Evolutionary conservation across 2,888 invertebrate genomes (phyloP).

Genomic region (Carabus problematicus): DNA sequence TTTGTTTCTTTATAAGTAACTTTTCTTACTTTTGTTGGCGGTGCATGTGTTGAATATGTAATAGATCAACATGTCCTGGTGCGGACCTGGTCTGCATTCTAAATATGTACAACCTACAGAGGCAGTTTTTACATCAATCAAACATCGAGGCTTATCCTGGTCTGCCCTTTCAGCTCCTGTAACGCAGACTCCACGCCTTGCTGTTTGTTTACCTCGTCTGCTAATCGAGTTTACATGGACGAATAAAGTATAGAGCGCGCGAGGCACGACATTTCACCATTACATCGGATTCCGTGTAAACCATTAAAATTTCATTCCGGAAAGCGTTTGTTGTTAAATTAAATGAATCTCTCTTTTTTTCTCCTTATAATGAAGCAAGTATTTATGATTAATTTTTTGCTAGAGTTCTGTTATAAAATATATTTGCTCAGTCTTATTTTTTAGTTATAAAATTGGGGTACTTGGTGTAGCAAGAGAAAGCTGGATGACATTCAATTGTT

Average conservation of each 20-base stretch:
- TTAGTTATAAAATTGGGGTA: too few relatives aligned
- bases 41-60: slow-evolving; percentile 32
- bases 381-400: too few relatives aligned
- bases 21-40: slow-evolving; percentile 27
- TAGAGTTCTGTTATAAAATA: too few relatives aligned
- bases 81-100: slow-evolving; percentile 16
- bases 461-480: too few relatives aligned
- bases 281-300: neutral
- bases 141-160: neutral
- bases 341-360: slow-evolving; percentile 2
- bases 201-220: slow-evolving; percentile 13
- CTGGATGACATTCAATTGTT: too few relatives aligned
- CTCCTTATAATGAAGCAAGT: neutral
- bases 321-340: slow-evolving; percentile 6
- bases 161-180: too few relatives aligned
- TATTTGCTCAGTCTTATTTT: too few relatives aligned
- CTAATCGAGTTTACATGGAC: slow-evolving; percentile 10
- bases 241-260: slow-evolving; percentile 6
- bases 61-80: slow-evolving; percentile 18
- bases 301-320: neutral
- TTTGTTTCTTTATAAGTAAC: slow-evolving; percentile 22
- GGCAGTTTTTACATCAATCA: slow-evolving; percentile 3
- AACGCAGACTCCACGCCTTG: too few relatives aligned
- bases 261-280: neutral
- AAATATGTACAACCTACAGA: neutral